phyloP scores from a whole-genome alignment of 1,140 invertebrate species.

The Drosophila punjabiensis region DNA sequence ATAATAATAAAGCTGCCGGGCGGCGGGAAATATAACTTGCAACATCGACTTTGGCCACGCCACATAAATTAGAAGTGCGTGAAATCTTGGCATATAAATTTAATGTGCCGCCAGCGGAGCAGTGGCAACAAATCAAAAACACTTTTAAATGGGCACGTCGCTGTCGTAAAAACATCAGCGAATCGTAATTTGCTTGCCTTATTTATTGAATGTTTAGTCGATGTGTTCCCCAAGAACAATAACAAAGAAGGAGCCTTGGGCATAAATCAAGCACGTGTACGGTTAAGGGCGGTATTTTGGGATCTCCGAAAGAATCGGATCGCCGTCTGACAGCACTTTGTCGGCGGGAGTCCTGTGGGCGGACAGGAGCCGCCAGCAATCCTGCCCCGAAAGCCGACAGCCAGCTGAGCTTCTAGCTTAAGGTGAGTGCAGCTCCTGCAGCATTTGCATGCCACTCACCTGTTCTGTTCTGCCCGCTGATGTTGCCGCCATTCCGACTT shows the following conservation, averaged over 20 bases:
- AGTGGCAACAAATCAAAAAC: slow-evolving; percentile 68
- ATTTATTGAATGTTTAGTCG: slow-evolving; percentile 78
- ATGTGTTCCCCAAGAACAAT: slow-evolving; percentile 1
- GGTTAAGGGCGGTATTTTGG: slow-evolving; percentile 20
- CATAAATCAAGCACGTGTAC: slow-evolving; percentile 63
- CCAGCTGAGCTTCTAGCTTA: slow-evolving; percentile 51
- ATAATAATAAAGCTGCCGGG: slow-evolving; percentile 67
- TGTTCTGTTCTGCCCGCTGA: slow-evolving; percentile 24
- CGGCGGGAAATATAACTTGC: slow-evolving; percentile 66
- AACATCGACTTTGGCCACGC: slow-evolving; percentile 66
- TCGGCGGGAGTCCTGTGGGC: slow-evolving; percentile 12
- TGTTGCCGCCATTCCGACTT: slow-evolving; percentile 8
- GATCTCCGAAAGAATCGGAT: slow-evolving; percentile 7
- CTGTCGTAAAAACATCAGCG: slow-evolving; percentile 79
- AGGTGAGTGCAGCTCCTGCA: slow-evolving; percentile 68
- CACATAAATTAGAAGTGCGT: slow-evolving; percentile 78
- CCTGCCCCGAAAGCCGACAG: slow-evolving; percentile 62
- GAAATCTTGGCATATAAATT: slow-evolving; percentile 76
- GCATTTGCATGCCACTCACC: slow-evolving; percentile 79
- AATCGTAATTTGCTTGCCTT: slow-evolving; percentile 76
- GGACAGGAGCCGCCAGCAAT: slow-evolving; percentile 11
- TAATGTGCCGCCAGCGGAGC: slow-evolving; percentile 68
- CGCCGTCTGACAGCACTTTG: slow-evolving; percentile 35
- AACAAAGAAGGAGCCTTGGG: slow-evolving; percentile 20
- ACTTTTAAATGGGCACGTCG: slow-evolving; percentile 78